Evolutionary conservation across 1,140 invertebrate species (phyloP), one percentile per base, ranked within the genome.

Genomic region (Rhizoglyphus robini): DNA sequence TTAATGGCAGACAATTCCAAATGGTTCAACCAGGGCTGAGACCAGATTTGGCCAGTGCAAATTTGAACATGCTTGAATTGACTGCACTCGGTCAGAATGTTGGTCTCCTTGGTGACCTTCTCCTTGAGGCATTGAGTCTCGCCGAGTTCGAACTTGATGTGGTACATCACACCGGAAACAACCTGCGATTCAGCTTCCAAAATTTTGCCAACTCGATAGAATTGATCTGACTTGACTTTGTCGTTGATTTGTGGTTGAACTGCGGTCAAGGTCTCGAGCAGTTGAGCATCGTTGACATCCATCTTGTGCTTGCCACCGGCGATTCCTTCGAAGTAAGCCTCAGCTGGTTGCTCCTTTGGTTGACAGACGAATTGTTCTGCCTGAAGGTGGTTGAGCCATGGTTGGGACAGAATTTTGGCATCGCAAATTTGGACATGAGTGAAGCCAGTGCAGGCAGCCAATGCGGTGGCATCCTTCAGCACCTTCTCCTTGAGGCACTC

Each of bases 161-260:
- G 31, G 32, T 63, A 63, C 32, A 5, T 63, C n/a, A 41, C 34
- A 25, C 61, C 61, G 29, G 61, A 58, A 15, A 63, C 61, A 25
- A 63, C 34, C 47, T 63, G 61, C 4, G 3, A 46, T 41, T 63
- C 27, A 63, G 61, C 61, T 47, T 18, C 29, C 3, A 58, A 4
- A 25, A 63, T 11, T 13, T 63, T 54, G 3, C 23, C 46, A 8
- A 63, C 47, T 63, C 27, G 20, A 31, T 63, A 15, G 32, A 8
- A 18, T 13, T 63, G 47, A 25, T 29, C 27, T 23, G 61, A 58
- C 5, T 63, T 41, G 3, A 63, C 25, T 13, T 20, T 8, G 23
- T 25, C 51, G 23, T 54, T 54, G 31, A 54, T 54, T 54, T 5
- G 8, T 54, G 8, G 23, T 32, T 54, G 8, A 8, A 32, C 8